Conservation (phyloP, 2,888 invertebrate species). For the Furcula furcula region DNA sequence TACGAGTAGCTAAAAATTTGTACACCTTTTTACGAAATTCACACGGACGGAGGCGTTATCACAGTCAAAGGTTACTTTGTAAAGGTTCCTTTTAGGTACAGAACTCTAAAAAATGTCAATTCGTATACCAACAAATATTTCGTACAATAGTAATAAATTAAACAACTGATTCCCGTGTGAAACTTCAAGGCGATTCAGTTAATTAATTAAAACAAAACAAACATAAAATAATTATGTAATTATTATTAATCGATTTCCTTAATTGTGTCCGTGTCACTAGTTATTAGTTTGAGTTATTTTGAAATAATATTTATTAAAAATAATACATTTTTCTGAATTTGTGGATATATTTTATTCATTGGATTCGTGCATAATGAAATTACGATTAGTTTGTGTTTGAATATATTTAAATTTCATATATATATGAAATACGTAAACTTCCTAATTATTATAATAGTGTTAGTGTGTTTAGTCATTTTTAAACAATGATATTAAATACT, state of each 20-base stretch:
- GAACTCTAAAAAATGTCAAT: no score
- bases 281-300: slow-evolving; percentile 18
- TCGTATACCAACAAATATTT: not conserved
- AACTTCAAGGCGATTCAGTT: slow-evolving; percentile 39
- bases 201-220: slow-evolving; percentile 49
- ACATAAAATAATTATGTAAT: slow-evolving; percentile 34
- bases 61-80: no score
- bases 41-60: no score
- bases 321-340: slow-evolving; percentile 4
- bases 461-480: no score
- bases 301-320: slow-evolving; percentile 3
- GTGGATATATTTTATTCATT: not conserved
- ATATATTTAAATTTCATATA: no score
- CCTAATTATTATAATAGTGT: not conserved
- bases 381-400: not conserved
- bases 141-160: slow-evolving; percentile 16
- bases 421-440: no score
- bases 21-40: no score
- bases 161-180: slow-evolving; percentile 12
- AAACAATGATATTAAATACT: no score
- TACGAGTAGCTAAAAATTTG: no score
- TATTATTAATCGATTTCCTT: slow-evolving; percentile 32
- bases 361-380: not conserved
- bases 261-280: slow-evolving; percentile 9
- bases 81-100: no score